Conservation (phyloP, 2,797 vertebrate genomes). For the Epinephelus awoara region DNA sequence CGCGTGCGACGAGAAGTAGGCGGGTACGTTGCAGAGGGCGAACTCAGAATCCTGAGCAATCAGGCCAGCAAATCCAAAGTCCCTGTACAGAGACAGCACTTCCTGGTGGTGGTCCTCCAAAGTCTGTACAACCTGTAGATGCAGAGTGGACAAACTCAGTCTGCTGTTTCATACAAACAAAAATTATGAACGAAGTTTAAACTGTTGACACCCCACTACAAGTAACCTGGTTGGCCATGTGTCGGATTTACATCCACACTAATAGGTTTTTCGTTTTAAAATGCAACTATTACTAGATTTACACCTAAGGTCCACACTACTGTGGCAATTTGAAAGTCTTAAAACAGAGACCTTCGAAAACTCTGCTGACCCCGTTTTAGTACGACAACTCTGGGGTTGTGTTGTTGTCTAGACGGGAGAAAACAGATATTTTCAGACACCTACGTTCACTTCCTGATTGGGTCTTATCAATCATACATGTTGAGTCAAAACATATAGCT, state of each 20-base stretch:
- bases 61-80: slow-evolving; percentile 93
- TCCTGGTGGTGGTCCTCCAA: slow-evolving; percentile 96
- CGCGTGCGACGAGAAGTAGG: slow-evolving; percentile 94
- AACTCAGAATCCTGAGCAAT: slow-evolving; percentile 96
- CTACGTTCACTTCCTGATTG: too few relatives aligned
- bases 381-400: too few relatives aligned
- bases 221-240: not conserved
- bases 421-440: too few relatives aligned
- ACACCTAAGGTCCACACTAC: too few relatives aligned
- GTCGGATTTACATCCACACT: not conserved
- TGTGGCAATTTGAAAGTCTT: too few relatives aligned
- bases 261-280: too few relatives aligned
- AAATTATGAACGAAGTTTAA: not conserved
- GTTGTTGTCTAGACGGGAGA: too few relatives aligned
- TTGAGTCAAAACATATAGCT: too few relatives aligned
- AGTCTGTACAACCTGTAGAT: slow-evolving; percentile 92
- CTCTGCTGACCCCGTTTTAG: too few relatives aligned
- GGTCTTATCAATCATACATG: too few relatives aligned
- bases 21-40: slow-evolving; percentile 93
- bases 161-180: not conserved
- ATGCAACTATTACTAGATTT: too few relatives aligned
- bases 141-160: slow-evolving; percentile 14
- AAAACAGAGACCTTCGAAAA: too few relatives aligned
- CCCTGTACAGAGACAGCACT: slow-evolving; percentile 94
- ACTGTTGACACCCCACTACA: not conserved